phyloP scores from a whole-genome alignment of 2,113 vertebrate species.

The Festucalex cinctus region DNA sequence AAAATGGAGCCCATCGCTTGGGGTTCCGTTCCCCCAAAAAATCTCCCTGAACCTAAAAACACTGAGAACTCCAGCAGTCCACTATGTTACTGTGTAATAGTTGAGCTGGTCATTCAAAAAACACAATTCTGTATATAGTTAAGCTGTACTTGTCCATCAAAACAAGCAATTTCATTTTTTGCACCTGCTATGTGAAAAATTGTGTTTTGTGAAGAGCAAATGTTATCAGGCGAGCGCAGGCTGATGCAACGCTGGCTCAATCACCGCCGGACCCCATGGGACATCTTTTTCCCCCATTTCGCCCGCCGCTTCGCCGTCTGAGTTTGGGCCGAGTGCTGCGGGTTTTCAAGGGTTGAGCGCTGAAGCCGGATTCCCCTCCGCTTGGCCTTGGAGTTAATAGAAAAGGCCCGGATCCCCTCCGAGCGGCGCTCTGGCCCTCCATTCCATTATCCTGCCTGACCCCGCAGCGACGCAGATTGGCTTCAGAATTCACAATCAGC shows the following conservation, averaged over 20 bases:
- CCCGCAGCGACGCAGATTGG: conserved; percentile 17
- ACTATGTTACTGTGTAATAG: not conserved
- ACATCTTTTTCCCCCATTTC: conserved; percentile 34
- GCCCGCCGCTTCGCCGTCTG: conserved; percentile 39
- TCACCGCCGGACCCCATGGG: conserved; percentile 51
- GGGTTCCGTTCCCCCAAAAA: no score
- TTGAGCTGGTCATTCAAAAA: not conserved
- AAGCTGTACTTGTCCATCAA: not conserved
- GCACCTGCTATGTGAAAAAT: conserved; percentile 39
- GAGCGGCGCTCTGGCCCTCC: conserved; percentile 41
- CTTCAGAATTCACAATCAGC: conserved; percentile 1
- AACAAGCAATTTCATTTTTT: conserved; percentile 14
- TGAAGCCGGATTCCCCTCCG: conserved; percentile 37
- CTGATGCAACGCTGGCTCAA: conserved; percentile 70
- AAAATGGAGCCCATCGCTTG: not conserved
- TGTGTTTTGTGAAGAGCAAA: conserved; percentile 38
- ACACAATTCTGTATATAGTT: conserved; percentile 24
- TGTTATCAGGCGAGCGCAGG: conserved; percentile 57
- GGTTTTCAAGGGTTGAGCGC: conserved; percentile 32
- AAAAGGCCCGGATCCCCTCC: conserved; percentile 63
- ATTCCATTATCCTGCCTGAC: conserved; percentile 68
- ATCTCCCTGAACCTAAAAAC: no score
- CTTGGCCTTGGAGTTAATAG: conserved; percentile 66
- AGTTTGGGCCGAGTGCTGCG: conserved; percentile 26
- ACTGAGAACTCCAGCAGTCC: not conserved